Evolutionary conservation across 1,140 invertebrate species (phyloP), one percentile per base, ranked within the genome.

Genomic region (Araneus ventricosus): DNA sequence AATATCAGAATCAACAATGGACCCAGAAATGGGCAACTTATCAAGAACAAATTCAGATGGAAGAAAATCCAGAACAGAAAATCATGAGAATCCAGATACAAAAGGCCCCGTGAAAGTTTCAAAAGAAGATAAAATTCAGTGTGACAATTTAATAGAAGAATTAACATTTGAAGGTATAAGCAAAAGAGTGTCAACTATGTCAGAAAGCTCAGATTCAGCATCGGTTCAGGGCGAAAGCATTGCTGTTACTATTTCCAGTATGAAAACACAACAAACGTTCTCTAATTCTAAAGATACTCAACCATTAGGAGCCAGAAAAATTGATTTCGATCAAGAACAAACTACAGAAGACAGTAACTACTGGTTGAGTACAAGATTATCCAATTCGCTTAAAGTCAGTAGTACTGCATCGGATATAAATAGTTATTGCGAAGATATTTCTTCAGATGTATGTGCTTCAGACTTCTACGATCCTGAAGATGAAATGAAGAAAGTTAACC

Each of bases 111-210:
- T 17, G 1, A 88, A 89, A 82, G 34, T 89, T 37, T 30, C 37
- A 22, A 93, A 82, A 84, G 92, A 93, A 79, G 92, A 93, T 37
- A 93, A 93, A 67, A 93, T 93, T 63, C 92, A 93, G 14, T 93
- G 86, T 84, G 92, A 93, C 37, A 93, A 93, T 59, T 84, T 93
- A 82, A 93, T 93, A 20, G 92, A 93, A 52, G 92, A 93, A 67
- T 37, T 93, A 37, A 88, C 82, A 37, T 30, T 93, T 34, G 92
- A 80, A 82, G 92, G 79, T 37, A 88, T 82, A 20, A 93, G 61
- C 39, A 93, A 93, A 84, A 80, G 59, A 63, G 59, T 88, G n/a
- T 34, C 91, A 86, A 37, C 57, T 34, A 37, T 27, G 17, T 30
- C 61, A 34, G 6, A 57, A 80, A 90, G 45, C n/a, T 41, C 88